A percentile compares a stretch with the other conserved stretches of the same genome.
Conservation (phyloP, 1,140 invertebrate species). For the Teleogryllus occipitalis region DNA sequence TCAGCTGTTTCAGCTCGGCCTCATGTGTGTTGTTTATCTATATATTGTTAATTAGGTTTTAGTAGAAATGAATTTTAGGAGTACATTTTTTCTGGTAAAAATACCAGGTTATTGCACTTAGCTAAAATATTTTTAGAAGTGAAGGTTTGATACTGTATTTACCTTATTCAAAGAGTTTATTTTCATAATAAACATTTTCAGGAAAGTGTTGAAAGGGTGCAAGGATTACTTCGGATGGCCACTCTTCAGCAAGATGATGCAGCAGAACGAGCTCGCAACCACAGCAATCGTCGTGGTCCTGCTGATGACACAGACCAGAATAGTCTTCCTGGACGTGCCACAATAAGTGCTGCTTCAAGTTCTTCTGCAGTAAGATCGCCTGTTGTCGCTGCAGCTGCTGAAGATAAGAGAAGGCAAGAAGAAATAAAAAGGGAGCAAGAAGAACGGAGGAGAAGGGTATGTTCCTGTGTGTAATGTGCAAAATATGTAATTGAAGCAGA, state of each 20-base stretch:
- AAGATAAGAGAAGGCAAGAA: conserved; percentile 44
- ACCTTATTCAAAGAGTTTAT: no score
- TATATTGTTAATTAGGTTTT: no score
- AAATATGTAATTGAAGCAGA: background rate
- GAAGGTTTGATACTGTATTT: no score
- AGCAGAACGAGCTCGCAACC: conserved; percentile 26
- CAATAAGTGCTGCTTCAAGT: background rate
- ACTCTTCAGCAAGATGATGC: conserved; percentile 27
- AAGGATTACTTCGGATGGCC: conserved; percentile 38
- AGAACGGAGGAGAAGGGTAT: conserved; percentile 35
- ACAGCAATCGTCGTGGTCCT: conserved; percentile 29
- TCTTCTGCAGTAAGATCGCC: background rate
- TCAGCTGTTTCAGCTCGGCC: no score
- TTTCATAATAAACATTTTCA: conserved; percentile 25
- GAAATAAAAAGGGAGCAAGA: conserved; percentile 45
- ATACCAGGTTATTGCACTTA: no score
- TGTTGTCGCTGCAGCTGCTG: conserved; percentile 29
- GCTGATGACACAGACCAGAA: conserved; percentile 2
- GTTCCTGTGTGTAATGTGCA: background rate
- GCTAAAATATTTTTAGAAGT: no score
- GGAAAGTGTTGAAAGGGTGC: conserved; percentile 40
- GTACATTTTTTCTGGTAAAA: no score
- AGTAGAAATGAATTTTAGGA: no score
- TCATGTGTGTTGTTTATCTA: no score
- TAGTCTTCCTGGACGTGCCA: background rate